A percentile compares a stretch with the other conserved stretches of the same genome.
Conservation (phyloP, 2,797 vertebrate species). For the Channallabes apus region DNA sequence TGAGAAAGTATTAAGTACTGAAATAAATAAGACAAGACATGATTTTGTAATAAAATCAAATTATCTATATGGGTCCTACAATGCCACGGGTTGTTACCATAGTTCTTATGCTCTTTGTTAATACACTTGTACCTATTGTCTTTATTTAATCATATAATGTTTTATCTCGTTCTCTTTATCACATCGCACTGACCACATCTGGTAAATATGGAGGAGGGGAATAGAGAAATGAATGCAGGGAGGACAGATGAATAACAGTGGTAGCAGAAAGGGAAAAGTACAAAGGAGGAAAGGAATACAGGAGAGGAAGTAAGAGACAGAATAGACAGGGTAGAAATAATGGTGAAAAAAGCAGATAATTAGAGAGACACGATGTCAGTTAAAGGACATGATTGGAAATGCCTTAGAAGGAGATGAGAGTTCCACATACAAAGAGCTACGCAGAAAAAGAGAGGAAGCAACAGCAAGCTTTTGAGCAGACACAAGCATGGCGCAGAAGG, state of each 20-base stretch:
- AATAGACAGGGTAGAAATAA: conserved; percentile 10
- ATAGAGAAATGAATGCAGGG: background rate
- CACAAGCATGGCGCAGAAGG: background rate
- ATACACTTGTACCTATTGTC: background rate
- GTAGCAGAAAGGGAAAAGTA: background rate
- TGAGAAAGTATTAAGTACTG: background rate
- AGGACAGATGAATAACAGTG: background rate
- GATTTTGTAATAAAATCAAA: too few species aligned
- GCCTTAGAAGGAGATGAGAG: background rate
- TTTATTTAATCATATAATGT: conserved; percentile 1
- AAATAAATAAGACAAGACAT: too few species aligned
- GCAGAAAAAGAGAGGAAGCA: background rate
- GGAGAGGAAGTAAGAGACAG: background rate
- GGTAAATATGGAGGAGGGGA: background rate
- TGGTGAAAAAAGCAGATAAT: conserved; percentile 12
- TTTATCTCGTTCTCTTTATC: background rate
- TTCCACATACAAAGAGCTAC: background rate
- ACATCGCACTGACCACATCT: background rate
- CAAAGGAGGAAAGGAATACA: background rate
- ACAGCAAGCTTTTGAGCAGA: background rate
- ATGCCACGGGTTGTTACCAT: too few species aligned
- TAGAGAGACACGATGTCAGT: conserved; percentile 15
- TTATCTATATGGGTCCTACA: too few species aligned
- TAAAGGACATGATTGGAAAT: background rate
- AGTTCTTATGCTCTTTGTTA: too few species aligned